Evolutionary conservation across 2,113 vertebrate genomes (phyloP).

Genomic region (Spea bombifrons): DNA sequence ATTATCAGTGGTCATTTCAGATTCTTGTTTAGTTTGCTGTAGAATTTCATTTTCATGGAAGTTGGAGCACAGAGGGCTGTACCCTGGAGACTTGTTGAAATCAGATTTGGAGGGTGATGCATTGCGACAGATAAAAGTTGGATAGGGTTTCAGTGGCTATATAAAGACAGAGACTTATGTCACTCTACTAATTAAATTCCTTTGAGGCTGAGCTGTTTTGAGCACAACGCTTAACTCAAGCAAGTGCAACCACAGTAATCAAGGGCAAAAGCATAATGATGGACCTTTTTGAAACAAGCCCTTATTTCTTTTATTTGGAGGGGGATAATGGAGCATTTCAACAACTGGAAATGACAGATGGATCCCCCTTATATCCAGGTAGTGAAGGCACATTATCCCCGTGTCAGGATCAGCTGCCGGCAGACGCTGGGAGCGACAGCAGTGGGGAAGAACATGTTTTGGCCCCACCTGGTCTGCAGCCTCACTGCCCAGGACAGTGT

Average conservation of each 20-base stretch:
- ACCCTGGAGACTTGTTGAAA: constrained; percentile 64
- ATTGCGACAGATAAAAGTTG: constrained; percentile 84
- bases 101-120: constrained; percentile 75
- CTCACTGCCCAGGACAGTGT: constrained; percentile 91
- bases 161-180: constrained; percentile 92
- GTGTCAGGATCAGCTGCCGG: constrained; percentile 78
- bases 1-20: not conserved
- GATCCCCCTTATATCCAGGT: constrained; percentile 84
- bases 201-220: constrained; percentile 72
- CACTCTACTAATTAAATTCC: constrained; percentile 96
- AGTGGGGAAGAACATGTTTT: constrained; percentile 90
- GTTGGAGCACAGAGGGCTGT: constrained; percentile 50
- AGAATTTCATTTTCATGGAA: constrained; percentile 28
- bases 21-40: constrained; percentile 18
- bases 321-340: constrained; percentile 85
- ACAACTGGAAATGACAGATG: constrained; percentile 85
- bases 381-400: constrained; percentile 83
- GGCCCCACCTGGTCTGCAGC: constrained; percentile 84
- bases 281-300: constrained; percentile 98
- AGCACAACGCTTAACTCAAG: constrained; percentile 62
- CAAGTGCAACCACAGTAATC: constrained; percentile 61
- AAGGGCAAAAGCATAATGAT: constrained; percentile 85
- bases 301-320: constrained; percentile 95
- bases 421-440: constrained; percentile 84
- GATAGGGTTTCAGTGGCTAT: constrained; percentile 97